These are phyloP conservation scores for Ancistrus triradiatus DNA, from an alignment of 2,113 vertebrate genomes.

Conservation along the genomic window DNA sequence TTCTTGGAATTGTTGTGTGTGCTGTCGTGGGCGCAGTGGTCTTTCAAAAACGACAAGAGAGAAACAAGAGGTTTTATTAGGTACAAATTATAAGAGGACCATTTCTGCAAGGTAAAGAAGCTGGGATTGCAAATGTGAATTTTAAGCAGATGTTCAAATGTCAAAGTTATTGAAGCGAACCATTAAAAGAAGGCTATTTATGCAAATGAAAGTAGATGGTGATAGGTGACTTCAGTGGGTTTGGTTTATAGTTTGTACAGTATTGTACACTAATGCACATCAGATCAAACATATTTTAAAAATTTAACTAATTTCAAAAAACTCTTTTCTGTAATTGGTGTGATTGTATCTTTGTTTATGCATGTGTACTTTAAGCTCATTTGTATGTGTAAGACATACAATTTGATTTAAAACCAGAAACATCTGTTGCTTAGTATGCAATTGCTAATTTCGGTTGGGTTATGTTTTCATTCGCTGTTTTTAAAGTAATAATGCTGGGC, in stretches of 20 bases:
- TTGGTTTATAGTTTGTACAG: background rate
- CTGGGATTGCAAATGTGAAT: constrained; percentile 63
- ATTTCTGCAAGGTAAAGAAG: constrained; percentile 42
- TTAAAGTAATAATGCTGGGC: background rate
- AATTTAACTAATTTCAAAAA: too few relatives aligned
- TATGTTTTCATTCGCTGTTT: background rate
- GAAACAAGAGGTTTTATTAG: constrained; percentile 97
- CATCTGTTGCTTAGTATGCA: background rate
- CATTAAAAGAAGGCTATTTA: constrained; percentile 18
- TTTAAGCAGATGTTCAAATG: constrained; percentile 62
- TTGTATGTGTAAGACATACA: background rate
- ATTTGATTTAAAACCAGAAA: constrained; percentile 5
- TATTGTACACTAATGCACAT: background rate
- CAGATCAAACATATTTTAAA: too few relatives aligned
- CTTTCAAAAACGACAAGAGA: constrained; percentile 95
- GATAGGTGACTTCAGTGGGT: background rate
- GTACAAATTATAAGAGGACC: background rate
- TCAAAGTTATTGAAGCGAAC: constrained; percentile 58
- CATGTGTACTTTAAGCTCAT: background rate
- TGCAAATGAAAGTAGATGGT: too few relatives aligned
- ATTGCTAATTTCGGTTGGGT: background rate
- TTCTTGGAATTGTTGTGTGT: constrained; percentile 93
- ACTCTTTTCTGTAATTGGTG: too few relatives aligned
- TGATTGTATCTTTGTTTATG: constrained; percentile 15
- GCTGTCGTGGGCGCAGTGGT: constrained; percentile 96